Percentiles rank a stretch among this genome's conserved stretches.
phyloP scores from a whole-genome alignment of 2,113 vertebrate species.

The Rynchops niger region DNA sequence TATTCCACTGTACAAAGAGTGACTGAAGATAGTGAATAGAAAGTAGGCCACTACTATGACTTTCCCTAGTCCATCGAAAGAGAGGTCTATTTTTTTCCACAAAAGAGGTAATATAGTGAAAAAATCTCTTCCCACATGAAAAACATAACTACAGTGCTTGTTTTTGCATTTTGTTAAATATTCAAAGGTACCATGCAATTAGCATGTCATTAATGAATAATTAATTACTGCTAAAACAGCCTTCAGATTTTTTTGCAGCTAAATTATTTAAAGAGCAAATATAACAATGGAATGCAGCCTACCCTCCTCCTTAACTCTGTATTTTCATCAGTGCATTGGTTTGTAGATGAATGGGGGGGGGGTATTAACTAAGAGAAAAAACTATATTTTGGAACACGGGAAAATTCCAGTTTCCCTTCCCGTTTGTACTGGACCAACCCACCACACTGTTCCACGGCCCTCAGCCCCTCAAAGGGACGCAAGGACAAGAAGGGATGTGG shows the following conservation, averaged over 20 bases:
- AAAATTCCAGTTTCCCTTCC: background rate
- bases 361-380: background rate
- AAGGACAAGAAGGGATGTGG: slow-evolving; percentile 7
- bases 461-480: background rate
- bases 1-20: slow-evolving; percentile 78
- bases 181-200: slow-evolving; percentile 94
- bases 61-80: slow-evolving; percentile 68
- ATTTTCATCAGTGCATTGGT: slow-evolving; percentile 54
- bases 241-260: slow-evolving; percentile 92
- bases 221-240: slow-evolving; percentile 96
- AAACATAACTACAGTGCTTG: slow-evolving; percentile 85
- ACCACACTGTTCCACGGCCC: background rate
- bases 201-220: slow-evolving; percentile 99
- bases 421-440: background rate
- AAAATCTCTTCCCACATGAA: slow-evolving; percentile 75
- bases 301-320: background rate
- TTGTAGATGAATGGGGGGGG: slow-evolving; percentile 10
- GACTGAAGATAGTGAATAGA: slow-evolving; percentile 78
- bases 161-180: slow-evolving; percentile 97
- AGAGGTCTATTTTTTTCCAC: slow-evolving; percentile 57
- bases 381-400: background rate
- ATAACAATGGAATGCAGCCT: slow-evolving; percentile 75
- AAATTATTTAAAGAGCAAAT: slow-evolving; percentile 97
- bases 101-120: slow-evolving; percentile 59
- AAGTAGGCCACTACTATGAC: slow-evolving; percentile 81